Conservation (phyloP, 2,797 vertebrate genomes). For the Picus viridis region DNA sequence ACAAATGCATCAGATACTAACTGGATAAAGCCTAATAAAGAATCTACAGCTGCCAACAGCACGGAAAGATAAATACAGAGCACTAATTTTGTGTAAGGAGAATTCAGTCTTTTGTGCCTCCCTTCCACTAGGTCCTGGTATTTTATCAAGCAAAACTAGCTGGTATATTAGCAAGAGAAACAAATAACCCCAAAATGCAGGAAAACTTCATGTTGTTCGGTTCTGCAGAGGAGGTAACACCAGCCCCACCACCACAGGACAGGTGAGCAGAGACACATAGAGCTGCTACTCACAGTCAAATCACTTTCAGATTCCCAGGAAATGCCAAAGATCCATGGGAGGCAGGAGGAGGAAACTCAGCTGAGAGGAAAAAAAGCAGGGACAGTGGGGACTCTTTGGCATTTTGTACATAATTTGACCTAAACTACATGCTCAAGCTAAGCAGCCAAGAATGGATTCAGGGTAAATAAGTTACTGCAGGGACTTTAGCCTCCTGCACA, state of each 20-base stretch:
- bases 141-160: neutral
- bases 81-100: neutral
- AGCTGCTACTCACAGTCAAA: accelerated
- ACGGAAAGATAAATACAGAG: neutral
- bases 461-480: neutral
- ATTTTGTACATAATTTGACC: neutral
- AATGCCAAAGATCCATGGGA: neutral
- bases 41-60: neutral
- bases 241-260: neutral
- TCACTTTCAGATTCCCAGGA: neutral
- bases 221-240: neutral
- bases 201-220: neutral
- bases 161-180: neutral
- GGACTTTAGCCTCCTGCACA: neutral
- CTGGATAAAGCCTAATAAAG: neutral
- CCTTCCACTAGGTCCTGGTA: neutral
- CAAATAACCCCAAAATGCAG: neutral
- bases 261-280: neutral
- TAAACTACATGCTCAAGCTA: neutral
- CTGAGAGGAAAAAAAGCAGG: neutral
- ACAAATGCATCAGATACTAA: neutral
- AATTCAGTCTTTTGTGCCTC: neutral
- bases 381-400: neutral
- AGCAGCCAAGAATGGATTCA: neutral
- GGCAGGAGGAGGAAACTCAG: neutral